A percentile compares a stretch with the other conserved stretches of the same genome.
Evolutionary conservation across 2,888 invertebrate species (phyloP).

Genomic region (Calameuta idolon): DNA sequence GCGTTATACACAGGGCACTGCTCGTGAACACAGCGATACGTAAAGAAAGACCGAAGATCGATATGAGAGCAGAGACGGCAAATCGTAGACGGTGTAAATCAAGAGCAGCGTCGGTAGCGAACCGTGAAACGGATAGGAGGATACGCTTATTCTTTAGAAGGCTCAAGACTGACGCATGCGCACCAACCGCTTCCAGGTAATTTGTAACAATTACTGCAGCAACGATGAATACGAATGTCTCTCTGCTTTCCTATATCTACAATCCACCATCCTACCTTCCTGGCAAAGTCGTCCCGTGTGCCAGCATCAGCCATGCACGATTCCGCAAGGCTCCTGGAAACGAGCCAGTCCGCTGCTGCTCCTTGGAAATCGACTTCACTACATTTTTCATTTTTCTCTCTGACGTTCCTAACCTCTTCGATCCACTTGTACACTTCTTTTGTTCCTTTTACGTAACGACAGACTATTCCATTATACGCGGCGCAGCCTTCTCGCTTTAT

Average conservation of each 20-base stretch:
- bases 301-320: not conserved
- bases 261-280: slow-evolving; percentile 9
- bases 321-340: slow-evolving; percentile 21
- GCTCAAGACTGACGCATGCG: not conserved
- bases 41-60: not conserved
- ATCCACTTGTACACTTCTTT: not conserved
- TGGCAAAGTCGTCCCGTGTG: not conserved
- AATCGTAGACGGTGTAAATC: not conserved
- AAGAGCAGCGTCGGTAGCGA: not conserved
- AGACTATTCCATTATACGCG: not conserved
- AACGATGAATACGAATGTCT: slow-evolving; percentile 33
- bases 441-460: not conserved
- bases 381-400: not conserved
- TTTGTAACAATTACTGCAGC: slow-evolving; percentile 43
- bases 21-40: not conserved
- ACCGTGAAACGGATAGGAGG: not conserved
- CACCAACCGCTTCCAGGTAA: slow-evolving; percentile 18
- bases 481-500: not conserved
- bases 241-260: slow-evolving; percentile 3
- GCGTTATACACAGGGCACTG: not conserved
- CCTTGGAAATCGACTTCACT: not conserved
- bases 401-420: not conserved
- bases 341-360: slow-evolving; percentile 28
- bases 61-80: not conserved
- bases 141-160: not conserved